Conservation (phyloP, 2,888 invertebrate genomes). For the Syritta pipiens region DNA sequence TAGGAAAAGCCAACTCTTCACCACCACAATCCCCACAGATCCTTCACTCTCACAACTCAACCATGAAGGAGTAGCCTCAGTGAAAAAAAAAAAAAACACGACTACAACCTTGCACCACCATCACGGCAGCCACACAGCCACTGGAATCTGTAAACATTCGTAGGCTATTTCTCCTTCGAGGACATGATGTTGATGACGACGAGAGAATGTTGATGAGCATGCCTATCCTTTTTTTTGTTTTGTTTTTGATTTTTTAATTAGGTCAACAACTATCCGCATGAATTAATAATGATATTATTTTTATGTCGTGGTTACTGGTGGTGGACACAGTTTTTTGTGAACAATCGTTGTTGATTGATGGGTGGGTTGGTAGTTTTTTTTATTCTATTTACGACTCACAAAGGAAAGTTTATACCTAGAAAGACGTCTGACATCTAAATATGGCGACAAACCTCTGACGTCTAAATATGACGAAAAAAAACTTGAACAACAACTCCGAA, state of each 20-base stretch:
- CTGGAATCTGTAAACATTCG: slow-evolving; percentile 38
- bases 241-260: slow-evolving; percentile 46
- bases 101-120: slow-evolving; percentile 26
- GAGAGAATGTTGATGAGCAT: slow-evolving; percentile 46
- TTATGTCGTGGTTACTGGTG: slow-evolving; percentile 20
- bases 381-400: no score
- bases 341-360: slow-evolving; percentile 1
- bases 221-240: slow-evolving; percentile 31
- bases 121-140: slow-evolving; percentile 1
- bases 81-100: slow-evolving; percentile 17
- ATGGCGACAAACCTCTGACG: no score
- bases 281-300: slow-evolving; percentile 53
- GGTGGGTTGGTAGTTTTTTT: background rate
- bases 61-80: slow-evolving; percentile 23
- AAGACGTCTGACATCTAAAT: no score
- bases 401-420: no score
- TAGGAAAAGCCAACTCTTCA: slow-evolving; percentile 28
- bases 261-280: slow-evolving; percentile 62
- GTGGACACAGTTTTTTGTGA: no score
- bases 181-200: slow-evolving; percentile 43
- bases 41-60: slow-evolving; percentile 17
- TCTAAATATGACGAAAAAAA: no score
- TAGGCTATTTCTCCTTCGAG: slow-evolving; percentile 47
- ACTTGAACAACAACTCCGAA: no score
- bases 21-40: background rate